Evolutionary conservation across 2,113 vertebrate genomes (phyloP), one percentile per base, ranked within the genome.

Genomic region (pig (Sus scrofa)): DNA sequence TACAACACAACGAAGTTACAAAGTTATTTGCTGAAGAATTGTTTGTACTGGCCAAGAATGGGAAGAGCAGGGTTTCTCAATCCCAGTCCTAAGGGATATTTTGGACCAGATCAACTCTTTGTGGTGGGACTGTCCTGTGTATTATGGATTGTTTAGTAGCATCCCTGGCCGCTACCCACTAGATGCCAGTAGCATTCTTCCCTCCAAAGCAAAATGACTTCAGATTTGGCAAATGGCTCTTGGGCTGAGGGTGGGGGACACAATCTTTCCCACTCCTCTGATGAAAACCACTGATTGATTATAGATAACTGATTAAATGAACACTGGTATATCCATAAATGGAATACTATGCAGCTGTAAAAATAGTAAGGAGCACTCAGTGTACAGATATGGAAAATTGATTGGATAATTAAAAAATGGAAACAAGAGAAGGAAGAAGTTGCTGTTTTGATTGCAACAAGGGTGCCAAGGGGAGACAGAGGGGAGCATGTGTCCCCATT

Each of bases 241-340:
- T 86, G 54, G 32, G 6, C 7, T 83, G 14, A 18, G 22, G 11
- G 34, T 30, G 8, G 63, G 37, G 13, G 74, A 79, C 24, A 74
- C 83, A 74, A 90, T 65, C 34, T 87, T 52, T 81, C 27, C 68
- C 22, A n/a, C 11, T 50, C 26, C 62, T 39, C n/a, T 50, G 65
- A 22, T 77, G 14, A 92, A 79, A 68, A 74, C 52, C 30, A 70
- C 63, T 63, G 60, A 71, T 63, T 44, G 44, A 44, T 6, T 68
- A 67, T 15, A 89, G 56, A 71, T n/a, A 93, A 78, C 16, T 89
- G 56, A 19, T 79, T 73, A 93, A 89, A 79, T 93, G 71, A 79
- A 93, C 9, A 90, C 39, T 85, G 6, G 13, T 65, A 65, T 12
- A 50, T 44, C 34, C 68, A 50, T 62, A 65, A 18, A 26, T 67